phyloP scores from a whole-genome alignment of 2,113 vertebrate species.

The Bothrops jararaca region DNA sequence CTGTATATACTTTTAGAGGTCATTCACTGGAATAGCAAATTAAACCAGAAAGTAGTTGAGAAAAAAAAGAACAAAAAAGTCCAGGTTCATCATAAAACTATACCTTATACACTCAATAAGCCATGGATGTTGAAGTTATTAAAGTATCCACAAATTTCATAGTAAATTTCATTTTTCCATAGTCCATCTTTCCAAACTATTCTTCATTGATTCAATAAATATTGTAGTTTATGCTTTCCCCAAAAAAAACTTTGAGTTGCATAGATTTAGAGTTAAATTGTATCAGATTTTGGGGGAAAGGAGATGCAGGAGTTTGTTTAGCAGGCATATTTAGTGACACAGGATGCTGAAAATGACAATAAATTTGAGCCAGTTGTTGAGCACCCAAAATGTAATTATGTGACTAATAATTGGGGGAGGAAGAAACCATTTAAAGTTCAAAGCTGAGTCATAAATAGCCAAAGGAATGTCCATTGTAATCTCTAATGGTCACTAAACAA shows the following conservation, averaged over 20 bases:
- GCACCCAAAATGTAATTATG: neutral
- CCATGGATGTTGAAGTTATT: neutral
- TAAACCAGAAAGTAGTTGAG: neutral
- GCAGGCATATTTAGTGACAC: neutral
- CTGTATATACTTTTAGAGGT: constrained; percentile 19
- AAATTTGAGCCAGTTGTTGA: neutral
- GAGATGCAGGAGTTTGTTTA: neutral
- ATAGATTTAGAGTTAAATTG: neutral
- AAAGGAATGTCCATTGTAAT: neutral
- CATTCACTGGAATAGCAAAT: neutral
- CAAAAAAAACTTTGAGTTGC: neutral
- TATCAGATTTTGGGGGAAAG: neutral
- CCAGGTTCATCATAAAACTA: neutral
- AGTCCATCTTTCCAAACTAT: neutral
- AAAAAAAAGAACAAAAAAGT: neutral
- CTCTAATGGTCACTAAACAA: neutral
- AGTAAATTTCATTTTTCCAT: neutral
- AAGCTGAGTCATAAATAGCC: neutral
- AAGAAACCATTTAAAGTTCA: neutral
- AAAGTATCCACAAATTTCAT: constrained; percentile 11
- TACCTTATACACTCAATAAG: neutral
- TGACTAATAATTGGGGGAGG: neutral
- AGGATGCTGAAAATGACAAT: neutral
- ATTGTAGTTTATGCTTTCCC: neutral
- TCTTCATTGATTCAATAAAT: constrained; percentile 4